These are phyloP conservation scores for Hypsopygia costalis DNA, from an alignment of 2,888 invertebrate genomes.

Conservation along the genomic window DNA sequence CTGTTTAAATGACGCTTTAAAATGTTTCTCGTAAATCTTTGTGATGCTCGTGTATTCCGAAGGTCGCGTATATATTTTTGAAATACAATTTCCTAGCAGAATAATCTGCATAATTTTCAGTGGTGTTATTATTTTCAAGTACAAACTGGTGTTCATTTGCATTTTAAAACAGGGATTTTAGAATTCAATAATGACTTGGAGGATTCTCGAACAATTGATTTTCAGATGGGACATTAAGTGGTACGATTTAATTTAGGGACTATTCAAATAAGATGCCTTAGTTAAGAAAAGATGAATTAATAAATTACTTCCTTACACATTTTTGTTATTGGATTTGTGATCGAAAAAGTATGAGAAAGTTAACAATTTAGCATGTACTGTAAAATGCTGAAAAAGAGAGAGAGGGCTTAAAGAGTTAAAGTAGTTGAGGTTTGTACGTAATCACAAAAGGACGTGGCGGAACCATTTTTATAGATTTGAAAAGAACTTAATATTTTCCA, in stretches of 20 bases:
- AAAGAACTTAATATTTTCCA: no score
- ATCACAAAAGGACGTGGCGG: no score
- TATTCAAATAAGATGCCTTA: no score
- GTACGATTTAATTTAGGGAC: background rate
- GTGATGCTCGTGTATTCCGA: background rate
- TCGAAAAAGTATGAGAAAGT: no score
- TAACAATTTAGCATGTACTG: no score
- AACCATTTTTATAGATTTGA: no score
- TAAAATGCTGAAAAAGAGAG: no score
- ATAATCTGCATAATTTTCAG: conserved; percentile 2
- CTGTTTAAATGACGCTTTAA: conserved; percentile 2
- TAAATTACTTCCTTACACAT: no score
- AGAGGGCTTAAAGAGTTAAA: no score
- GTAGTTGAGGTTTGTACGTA: no score
- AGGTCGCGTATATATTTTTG: conserved; percentile 5
- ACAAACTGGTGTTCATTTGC: conserved; percentile 3
- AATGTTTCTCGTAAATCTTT: conserved; percentile 5
- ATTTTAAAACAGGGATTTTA: conserved; percentile 2
- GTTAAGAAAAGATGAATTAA: no score
- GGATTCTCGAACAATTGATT: background rate
- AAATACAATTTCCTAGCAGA: background rate
- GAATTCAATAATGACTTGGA: conserved; percentile 3
- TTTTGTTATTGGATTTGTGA: no score
- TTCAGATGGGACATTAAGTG: background rate
- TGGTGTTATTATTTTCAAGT: conserved; percentile 3